phyloP scores from a whole-genome alignment of 2,888 invertebrate species.

The Autographa pulchrina region DNA sequence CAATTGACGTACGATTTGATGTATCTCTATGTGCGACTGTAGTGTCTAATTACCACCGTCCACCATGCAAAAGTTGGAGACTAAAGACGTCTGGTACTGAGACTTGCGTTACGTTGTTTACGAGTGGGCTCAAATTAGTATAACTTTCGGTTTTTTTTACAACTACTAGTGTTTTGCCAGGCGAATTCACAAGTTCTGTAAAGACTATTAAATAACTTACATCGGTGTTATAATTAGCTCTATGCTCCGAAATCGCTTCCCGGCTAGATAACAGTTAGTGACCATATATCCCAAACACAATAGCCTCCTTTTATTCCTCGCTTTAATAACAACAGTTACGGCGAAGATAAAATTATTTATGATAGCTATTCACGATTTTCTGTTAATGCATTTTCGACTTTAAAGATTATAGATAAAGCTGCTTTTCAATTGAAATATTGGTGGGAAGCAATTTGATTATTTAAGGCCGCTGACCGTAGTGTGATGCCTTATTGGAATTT shows the following conservation, averaged over 20 bases:
- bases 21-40: too few species aligned
- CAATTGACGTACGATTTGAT: too few species aligned
- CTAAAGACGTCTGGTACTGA: too few species aligned
- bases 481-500: conserved; percentile 39
- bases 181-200: conserved; percentile 23
- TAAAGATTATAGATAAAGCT: conserved; percentile 10
- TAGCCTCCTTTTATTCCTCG: conserved; percentile 41
- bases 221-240: conserved; percentile 38
- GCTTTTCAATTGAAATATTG: conserved; percentile 11
- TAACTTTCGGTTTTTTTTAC: too few species aligned
- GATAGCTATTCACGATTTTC: conserved; percentile 25
- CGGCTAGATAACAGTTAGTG: conserved; percentile 32
- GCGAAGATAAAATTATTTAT: conserved; percentile 51
- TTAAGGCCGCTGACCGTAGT: conserved; percentile 44
- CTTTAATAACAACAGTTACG: conserved; percentile 56
- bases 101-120: too few species aligned
- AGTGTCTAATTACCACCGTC: too few species aligned
- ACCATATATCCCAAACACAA: conserved; percentile 43
- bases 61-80: too few species aligned
- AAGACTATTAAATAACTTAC: conserved; percentile 43
- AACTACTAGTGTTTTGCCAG: too few species aligned
- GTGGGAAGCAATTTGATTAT: conserved; percentile 47
- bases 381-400: conserved; percentile 16
- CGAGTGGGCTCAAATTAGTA: too few species aligned
- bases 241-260: conserved; percentile 1